Evolutionary conservation across 2,797 vertebrate genomes (phyloP).

Genomic region (Sebastes trivittatus): DNA sequence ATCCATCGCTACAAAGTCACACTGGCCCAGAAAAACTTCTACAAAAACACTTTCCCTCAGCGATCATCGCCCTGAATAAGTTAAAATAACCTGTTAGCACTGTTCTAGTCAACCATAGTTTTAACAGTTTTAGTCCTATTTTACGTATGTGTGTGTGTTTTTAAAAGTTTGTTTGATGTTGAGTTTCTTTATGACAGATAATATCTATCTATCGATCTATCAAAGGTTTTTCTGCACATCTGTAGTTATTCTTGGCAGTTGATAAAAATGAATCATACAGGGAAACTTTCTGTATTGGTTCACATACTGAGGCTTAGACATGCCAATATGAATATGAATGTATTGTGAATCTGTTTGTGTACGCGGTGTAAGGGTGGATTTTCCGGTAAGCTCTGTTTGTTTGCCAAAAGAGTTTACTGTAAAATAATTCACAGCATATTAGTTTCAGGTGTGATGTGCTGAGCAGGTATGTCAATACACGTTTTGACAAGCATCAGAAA

Average conservation of each 20-base stretch:
- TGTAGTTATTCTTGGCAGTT: neutral
- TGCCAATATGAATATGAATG: neutral
- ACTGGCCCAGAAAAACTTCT: too few relatives aligned
- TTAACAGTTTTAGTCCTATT: neutral
- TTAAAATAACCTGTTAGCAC: neutral
- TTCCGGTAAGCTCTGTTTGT: neutral
- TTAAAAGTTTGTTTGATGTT: neutral
- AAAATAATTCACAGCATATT: neutral
- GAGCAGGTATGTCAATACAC: slow-evolving; percentile 14
- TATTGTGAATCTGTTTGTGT: neutral
- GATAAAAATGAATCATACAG: neutral
- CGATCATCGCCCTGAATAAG: too few relatives aligned
- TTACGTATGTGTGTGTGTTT: neutral
- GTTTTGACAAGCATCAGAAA: slow-evolving; percentile 39
- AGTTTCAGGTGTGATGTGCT: neutral
- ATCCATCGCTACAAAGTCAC: neutral
- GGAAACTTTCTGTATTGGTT: neutral
- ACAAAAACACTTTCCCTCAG: too few relatives aligned
- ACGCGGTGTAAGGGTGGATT: neutral
- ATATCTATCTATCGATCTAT: too few relatives aligned
- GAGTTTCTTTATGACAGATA: neutral
- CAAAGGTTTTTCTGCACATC: neutral
- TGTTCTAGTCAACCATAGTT: neutral
- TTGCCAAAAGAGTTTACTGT: neutral
- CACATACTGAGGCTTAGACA: neutral